Conservation (phyloP, 1,140 invertebrate species). For the Leucophenga varia region DNA sequence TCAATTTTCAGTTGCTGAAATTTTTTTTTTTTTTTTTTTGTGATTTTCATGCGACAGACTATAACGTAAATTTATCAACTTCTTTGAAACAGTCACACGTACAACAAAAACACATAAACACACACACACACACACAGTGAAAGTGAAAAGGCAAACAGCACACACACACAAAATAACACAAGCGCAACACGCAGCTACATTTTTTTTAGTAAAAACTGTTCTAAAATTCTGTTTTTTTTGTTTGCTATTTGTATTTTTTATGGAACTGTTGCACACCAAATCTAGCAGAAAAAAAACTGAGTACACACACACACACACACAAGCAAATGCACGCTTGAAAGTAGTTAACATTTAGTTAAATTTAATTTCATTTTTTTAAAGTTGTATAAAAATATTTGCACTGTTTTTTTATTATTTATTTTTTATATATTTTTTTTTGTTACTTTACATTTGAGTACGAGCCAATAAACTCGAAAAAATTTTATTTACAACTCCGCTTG, state of each 20-base stretch:
- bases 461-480: conserved; percentile 54
- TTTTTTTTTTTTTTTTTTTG: no score
- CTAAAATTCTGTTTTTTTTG: conserved; percentile 11
- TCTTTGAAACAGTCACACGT: conserved; percentile 39
- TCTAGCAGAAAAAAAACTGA: background rate
- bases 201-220: background rate
- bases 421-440: conserved; percentile 17
- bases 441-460: conserved; percentile 56
- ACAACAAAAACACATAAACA: conserved; percentile 15
- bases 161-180: conserved; percentile 1
- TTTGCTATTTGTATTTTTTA: conserved; percentile 12
- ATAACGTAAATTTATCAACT: no score
- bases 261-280: conserved; percentile 2
- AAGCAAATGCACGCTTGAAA: conserved; percentile 14
- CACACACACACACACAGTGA: conserved; percentile 9
- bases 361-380: no score
- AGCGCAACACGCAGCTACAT: background rate
- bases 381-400: conserved; percentile 5
- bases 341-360: no score
- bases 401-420: conserved; percentile 9
- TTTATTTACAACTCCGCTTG: conserved; percentile 52
- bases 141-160: conserved; percentile 26
- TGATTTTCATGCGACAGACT: no score
- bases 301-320: conserved; percentile 7
- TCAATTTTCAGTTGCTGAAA: no score